Base-by-base conservation (phyloP, 2,888 invertebrate genomes). In the Dasypolia templi region DNA sequence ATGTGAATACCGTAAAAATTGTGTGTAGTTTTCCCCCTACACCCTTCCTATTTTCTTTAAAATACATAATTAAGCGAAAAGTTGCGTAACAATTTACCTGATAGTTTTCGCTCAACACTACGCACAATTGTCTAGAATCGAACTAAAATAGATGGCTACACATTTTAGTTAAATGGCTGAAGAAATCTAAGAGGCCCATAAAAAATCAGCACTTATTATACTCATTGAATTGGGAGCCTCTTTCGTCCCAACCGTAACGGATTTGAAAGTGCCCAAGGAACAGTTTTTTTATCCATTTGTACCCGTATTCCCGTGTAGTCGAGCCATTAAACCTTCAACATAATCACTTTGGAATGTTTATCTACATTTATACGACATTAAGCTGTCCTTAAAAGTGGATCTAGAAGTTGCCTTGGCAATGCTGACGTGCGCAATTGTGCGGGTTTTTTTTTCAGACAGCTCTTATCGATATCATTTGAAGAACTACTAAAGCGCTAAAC, bases 271-370 rank as follows among this genome's bases (percentile, higher is more conserved):
- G 51, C 63, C 51, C 17, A 39, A 46, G 14, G 22, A 77, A 44
- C 26, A 32, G 26, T 39, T 63, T 74, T 77, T 76, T 80, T 80
- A 51, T 46, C 17, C 12, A 26, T 46, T 77, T 11, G 14, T 46
- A 17, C 51, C 22, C 51, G 17, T 29, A 46, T 35, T 19, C 42
- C 46, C 26, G 17, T 61, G 55, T 42, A 49, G 49, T 32, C 17
- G 11, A 29, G 32, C 46, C 62, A 35, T 79, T 44, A 80, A 51
- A 73, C 74, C 49, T 63, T 46, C 44, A n/a, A 63, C 46, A 63
- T 74, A 39, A 63, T 17, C 81, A 58, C 56, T 77, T 73, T 9
- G 17, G 44, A 44, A 63, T 73, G 51, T 73, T 79, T 77, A 77
- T 77, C 51, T 58, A 9, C 39, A 14, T 44, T 51, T 44, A 26